A percentile compares a stretch with the other conserved stretches of the same genome.
These are phyloP conservation scores for Halichoeres trimaculatus DNA, from an alignment of 2,113 vertebrate genomes.

Conservation along the genomic window DNA sequence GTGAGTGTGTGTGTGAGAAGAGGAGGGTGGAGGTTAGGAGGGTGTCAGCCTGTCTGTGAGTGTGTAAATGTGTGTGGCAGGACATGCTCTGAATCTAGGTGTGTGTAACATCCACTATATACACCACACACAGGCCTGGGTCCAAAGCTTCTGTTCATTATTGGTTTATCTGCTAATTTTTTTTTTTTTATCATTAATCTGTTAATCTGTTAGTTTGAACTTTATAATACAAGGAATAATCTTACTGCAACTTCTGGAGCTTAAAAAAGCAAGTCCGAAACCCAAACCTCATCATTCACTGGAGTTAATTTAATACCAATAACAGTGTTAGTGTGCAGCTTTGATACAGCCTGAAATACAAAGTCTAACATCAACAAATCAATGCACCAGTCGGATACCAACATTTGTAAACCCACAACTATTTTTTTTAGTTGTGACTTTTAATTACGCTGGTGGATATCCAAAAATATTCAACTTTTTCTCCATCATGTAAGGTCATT, in stretches of 20 bases:
- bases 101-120: conserved; percentile 29
- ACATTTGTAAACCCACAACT: no score
- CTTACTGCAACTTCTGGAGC: not conserved
- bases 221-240: not conserved
- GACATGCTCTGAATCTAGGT: conserved; percentile 63
- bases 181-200: not conserved
- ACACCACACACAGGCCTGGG: not conserved
- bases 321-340: no score
- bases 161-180: not conserved
- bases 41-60: conserved; percentile 59
- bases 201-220: not conserved
- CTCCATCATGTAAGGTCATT: no score
- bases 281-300: no score
- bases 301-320: no score
- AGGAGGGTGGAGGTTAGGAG: conserved; percentile 44
- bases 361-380: no score
- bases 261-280: not conserved
- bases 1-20: conserved; percentile 35
- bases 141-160: not conserved
- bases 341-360: no score
- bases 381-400: no score
- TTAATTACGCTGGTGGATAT: no score
- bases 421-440: no score
- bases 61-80: conserved; percentile 55
- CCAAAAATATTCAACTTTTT: no score